Evolutionary conservation across 2,797 vertebrate genomes (phyloP).

Genomic region (Betta splendens): DNA sequence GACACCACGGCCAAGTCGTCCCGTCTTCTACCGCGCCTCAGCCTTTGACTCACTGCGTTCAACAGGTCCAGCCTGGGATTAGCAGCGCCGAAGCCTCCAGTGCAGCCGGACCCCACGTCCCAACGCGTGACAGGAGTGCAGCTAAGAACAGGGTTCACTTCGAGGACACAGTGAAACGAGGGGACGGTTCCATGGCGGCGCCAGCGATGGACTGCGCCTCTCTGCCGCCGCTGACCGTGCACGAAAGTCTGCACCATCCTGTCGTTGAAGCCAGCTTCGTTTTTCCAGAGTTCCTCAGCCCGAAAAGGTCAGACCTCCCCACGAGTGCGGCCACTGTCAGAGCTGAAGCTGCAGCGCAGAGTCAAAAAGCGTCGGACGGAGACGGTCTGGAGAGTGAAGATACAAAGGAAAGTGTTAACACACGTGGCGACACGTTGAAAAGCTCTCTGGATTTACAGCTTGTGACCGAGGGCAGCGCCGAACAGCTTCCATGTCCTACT

Average conservation of each 20-base stretch:
- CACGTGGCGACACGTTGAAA: constrained; percentile 19
- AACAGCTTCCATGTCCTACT: constrained; percentile 21
- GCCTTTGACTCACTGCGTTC: constrained; percentile 55
- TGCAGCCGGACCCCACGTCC: constrained; percentile 33
- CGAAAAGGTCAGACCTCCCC: constrained; percentile 53
- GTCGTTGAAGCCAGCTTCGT: constrained; percentile 80
- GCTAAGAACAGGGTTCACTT: constrained; percentile 69
- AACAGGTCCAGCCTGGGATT: constrained; percentile 72
- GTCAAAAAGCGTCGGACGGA: constrained; percentile 27
- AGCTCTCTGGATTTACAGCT: constrained; percentile 35
- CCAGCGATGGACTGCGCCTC: constrained; percentile 69
- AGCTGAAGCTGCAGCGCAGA: constrained; percentile 34
- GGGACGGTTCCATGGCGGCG: constrained; percentile 22
- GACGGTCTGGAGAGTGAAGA: constrained; percentile 9
- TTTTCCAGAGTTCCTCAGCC: constrained; percentile 68
- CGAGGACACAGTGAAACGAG: constrained; percentile 55
- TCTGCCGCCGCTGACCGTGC: constrained; percentile 80
- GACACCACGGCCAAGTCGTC: constrained; percentile 36
- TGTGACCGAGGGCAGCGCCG: not conserved
- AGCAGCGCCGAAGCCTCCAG: constrained; percentile 27
- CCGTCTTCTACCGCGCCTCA: constrained; percentile 35
- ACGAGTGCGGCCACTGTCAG: constrained; percentile 22
- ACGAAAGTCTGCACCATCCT: constrained; percentile 80
- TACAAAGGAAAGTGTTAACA: constrained; percentile 9
- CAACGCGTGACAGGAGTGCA: constrained; percentile 38